A percentile compares a stretch with the other conserved stretches of the same genome.
phyloP scores from a whole-genome alignment of 2,888 invertebrate genomes.

The Dryomyza anilis region DNA sequence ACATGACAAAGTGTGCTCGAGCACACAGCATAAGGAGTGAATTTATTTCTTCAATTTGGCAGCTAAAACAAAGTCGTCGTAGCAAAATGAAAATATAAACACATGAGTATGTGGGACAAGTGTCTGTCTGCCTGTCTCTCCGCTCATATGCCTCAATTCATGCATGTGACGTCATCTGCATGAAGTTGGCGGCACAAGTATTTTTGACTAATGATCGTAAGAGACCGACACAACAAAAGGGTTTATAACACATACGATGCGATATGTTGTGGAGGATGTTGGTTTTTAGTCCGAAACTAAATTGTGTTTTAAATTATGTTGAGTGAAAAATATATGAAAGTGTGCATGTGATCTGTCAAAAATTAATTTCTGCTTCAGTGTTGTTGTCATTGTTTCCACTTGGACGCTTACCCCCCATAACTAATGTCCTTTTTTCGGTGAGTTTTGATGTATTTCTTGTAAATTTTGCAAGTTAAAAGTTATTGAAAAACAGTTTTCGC shows the following conservation, averaged over 20 bases:
- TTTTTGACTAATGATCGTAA: constrained; percentile 33
- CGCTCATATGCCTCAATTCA: too few relatives aligned
- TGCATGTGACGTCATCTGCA: constrained; percentile 30
- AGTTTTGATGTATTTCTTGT: constrained; percentile 21
- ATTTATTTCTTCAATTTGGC: constrained; percentile 10
- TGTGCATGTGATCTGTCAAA: constrained; percentile 22
- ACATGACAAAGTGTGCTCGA: neutral
- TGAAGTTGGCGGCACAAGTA: constrained; percentile 18
- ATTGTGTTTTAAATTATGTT: too few relatives aligned
- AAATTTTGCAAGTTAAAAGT: constrained; percentile 18
- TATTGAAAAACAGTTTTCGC: neutral
- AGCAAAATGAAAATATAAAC: neutral
- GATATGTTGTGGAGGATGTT: too few relatives aligned
- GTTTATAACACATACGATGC: too few relatives aligned
- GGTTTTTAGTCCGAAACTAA: too few relatives aligned
- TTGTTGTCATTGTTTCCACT: constrained; percentile 21
- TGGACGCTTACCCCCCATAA: constrained; percentile 14
- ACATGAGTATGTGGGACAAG: neutral
- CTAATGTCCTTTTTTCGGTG: neutral
- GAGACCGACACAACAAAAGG: neutral
- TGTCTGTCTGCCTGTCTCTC: constrained; percentile 9
- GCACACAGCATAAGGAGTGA: neutral
- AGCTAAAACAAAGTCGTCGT: neutral
- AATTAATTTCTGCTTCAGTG: constrained; percentile 16
- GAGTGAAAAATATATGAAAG: neutral